phyloP scores from a whole-genome alignment of 30 jellyfish, hydroid and myxozoan genomes.

The Rhopilema esculentum region DNA sequence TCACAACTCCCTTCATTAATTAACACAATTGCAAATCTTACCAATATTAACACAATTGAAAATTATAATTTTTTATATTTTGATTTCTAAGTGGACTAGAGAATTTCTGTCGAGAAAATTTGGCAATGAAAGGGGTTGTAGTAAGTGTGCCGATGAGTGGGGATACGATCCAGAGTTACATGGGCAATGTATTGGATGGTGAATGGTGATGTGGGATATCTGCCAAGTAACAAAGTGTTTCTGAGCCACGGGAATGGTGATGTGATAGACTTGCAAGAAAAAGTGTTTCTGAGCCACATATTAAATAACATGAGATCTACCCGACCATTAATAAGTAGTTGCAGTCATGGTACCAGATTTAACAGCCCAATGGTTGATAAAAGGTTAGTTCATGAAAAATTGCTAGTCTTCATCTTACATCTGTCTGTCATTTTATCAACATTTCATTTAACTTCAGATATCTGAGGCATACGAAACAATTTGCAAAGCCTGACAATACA shows the following conservation, averaged over 20 bases:
- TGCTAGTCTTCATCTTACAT: neutral
- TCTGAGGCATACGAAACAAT: neutral
- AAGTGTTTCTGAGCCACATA: slow-evolving; percentile 30
- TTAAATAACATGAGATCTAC: slow-evolving; percentile 8
- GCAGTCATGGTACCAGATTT: slow-evolving; percentile 32
- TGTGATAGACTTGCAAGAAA: slow-evolving; percentile 21
- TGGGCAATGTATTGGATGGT: no score
- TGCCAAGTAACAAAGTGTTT: slow-evolving; percentile 13
- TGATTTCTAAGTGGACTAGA: neutral
- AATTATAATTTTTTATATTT: neutral
- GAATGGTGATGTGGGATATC: slow-evolving; percentile 40
- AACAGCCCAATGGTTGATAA: slow-evolving; percentile 10
- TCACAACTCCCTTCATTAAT: no score
- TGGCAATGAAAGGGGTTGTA: slow-evolving; percentile 29
- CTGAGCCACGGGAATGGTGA: slow-evolving; percentile 51
- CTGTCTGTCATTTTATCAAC: neutral
- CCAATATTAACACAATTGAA: neutral
- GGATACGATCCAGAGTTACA: slow-evolving; percentile 37
- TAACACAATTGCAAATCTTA: neutral
- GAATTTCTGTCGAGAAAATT: slow-evolving; percentile 38
- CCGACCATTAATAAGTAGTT: slow-evolving; percentile 5
- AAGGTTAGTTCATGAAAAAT: slow-evolving; percentile 2
- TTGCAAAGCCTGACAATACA: neutral
- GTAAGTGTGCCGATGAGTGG: neutral
- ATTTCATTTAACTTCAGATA: neutral